Base-by-base conservation (phyloP, 1,140 invertebrate species). In the Spodoptera frugiperda region DNA sequence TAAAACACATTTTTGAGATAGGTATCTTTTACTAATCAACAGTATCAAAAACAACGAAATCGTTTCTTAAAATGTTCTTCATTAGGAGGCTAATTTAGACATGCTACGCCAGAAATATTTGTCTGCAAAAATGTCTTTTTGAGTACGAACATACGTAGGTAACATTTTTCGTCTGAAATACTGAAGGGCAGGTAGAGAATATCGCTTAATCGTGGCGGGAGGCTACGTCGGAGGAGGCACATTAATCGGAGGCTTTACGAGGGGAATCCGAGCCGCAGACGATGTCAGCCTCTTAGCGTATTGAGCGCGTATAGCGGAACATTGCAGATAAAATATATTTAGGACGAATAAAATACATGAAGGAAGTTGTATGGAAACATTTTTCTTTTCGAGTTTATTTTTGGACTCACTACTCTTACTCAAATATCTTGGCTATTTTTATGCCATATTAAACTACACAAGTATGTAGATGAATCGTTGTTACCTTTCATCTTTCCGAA, bases 191-290 rank as follows among this genome's bases (percentile, higher is more conserved):
- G 86, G 82, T 86, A 88, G 82, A 57, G 80, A 80, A 85, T 89
- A 92, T 89, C 84, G 86, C 89, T 92, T 92, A 91, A 92, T 92
- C 89, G 89, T 86, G 83, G 61, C 78, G 80, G 44, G 79, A 85
- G 83, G 81, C 81, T 80, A 74, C 76, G 84, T 75, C 79, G 82
- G 86, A 88, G 89, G 84, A 87, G 82, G 78, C 78, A 63, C 87
- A 90, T 91, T 93, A 90, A 93, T 89, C 87, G 86, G 83, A 90
- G 85, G 83, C 86, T 93, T 91, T 91, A 91, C 82, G 91, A 90
- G 84, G 84, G 76, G 80, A 82, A 79, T 78, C 78, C 76, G 86
- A 83, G 87, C 80, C 82, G 80, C 82, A 82, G 81, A 82, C 83
- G 65, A 82, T 77, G 82, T 77, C 82, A 81, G 75, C 76, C 75